These are phyloP conservation scores for Drosophila austrosaltans DNA, from an alignment of 2,888 invertebrate species.

Conservation along the genomic window DNA sequence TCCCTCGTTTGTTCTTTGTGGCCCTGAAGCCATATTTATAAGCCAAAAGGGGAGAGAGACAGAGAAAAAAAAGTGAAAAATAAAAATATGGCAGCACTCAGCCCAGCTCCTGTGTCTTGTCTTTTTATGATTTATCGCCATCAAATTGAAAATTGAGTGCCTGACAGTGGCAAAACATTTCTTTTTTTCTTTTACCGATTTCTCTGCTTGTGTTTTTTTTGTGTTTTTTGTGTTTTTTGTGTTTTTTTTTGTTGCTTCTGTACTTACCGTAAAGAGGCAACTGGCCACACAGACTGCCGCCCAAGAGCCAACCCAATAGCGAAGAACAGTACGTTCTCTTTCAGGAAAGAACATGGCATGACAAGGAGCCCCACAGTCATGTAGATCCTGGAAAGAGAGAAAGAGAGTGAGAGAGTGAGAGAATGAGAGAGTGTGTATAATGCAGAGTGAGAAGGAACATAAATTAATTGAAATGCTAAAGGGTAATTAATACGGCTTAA, in stretches of 20 bases:
- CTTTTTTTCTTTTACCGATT: not conserved
- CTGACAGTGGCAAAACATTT: constrained; percentile 47
- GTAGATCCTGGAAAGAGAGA: constrained; percentile 81
- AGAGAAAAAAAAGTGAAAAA: constrained; percentile 30
- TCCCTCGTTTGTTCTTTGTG: constrained; percentile 45
- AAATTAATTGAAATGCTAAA: constrained; percentile 61
- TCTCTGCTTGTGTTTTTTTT: not conserved
- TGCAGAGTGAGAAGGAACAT: constrained; percentile 24
- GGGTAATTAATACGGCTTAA: constrained; percentile 69
- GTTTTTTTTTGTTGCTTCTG: not conserved
- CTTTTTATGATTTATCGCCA: constrained; percentile 60
- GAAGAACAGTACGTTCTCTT: constrained; percentile 91
- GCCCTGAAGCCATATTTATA: constrained; percentile 55
- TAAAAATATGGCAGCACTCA: constrained; percentile 74
- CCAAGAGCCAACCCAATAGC: constrained; percentile 97
- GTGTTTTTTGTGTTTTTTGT: not conserved
- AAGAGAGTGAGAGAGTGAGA: constrained; percentile 35
- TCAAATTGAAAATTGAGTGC: constrained; percentile 70
- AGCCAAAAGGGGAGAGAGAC: constrained; percentile 36
- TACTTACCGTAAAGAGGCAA: constrained; percentile 91
- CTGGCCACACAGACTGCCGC: constrained; percentile 94
- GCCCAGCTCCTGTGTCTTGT: constrained; percentile 14
- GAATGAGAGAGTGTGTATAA: constrained; percentile 26
- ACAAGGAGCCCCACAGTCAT: constrained; percentile 95
- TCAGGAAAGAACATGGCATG: constrained; percentile 95